These are phyloP conservation scores for Ellobius talpinus DNA, from an alignment of 2,113 vertebrate genomes.

Conservation along the genomic window DNA sequence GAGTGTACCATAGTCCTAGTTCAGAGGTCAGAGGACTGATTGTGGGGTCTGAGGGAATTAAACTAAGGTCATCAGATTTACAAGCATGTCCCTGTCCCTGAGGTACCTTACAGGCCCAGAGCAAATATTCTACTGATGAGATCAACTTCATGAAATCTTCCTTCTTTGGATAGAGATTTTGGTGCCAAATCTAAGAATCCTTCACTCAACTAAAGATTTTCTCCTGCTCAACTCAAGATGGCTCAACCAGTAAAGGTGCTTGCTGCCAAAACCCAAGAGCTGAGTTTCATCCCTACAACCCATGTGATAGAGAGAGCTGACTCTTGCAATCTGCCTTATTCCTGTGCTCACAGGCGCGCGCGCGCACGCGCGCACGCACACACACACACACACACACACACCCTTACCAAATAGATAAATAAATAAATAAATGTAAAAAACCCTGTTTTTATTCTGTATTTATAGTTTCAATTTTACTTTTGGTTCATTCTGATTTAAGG, in stretches of 20 bases:
- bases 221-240: neutral
- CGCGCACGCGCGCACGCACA: neutral
- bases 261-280: neutral
- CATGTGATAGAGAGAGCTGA: too few species aligned
- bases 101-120: neutral
- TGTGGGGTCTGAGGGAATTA: neutral
- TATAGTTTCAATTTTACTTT: neutral
- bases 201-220: neutral
- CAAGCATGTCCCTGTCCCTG: neutral
- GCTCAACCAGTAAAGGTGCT: neutral
- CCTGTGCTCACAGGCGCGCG: neutral
- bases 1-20: neutral
- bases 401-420: neutral
- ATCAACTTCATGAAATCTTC: neutral
- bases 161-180: neutral
- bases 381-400: neutral
- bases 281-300: neutral
- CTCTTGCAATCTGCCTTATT: neutral
- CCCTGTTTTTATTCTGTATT: slow-evolving; percentile 18
- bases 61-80: neutral
- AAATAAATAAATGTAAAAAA: neutral
- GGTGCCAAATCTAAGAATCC: slow-evolving; percentile 6
- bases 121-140: neutral
- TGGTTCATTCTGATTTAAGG: neutral
- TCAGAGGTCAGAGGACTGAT: neutral